Base-by-base conservation (phyloP, 2,888 invertebrate species). In the Drosophila ezoana region DNA sequence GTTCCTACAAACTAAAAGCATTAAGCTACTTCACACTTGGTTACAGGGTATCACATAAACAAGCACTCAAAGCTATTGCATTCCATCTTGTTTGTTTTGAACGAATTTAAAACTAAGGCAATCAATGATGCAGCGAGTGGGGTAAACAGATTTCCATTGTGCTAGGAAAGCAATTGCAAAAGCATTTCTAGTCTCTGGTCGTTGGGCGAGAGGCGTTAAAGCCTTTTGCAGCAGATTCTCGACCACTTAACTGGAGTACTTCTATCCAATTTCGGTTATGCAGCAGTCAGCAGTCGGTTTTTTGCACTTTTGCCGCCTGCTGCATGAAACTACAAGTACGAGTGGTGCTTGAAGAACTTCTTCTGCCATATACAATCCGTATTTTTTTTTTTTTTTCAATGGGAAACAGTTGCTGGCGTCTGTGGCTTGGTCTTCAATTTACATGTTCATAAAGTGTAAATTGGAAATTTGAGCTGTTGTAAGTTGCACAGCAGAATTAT, bases 381-480 rank as follows among this genome's bases (percentile, higher is more conserved):
- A 20, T 65, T 37, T 18, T 23, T 32, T 18, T 18, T 18, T 18
- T 18, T 28, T 32, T 11, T 38, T 33, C 9, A 33, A 45, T 33
- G 35, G 43, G 47, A 59, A 66, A 56, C 43, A 59, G 54, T 66
- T 58, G 53, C 5, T 61, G 65, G 64, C 52, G 44, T 73, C 48
- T 62, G 72, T 65, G 57, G 65, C 43, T 18, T 41, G 51, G 40
- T 73, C 61, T 74, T 76, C 79, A 72, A 86, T 88, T 79, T 82
- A 68, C 80, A 83, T 87, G 84, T 75, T 87, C 71, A 65, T 66
- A 70, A 87, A 89, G 87, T 79, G 81, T 72, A 81, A 87, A 79
- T 73, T 83, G 84, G 64, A 78, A 73, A 81, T 76, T 79, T 72
- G 60, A 79, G 81, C 60, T 76, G 62, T 54, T 58, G 61, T 56